A percentile compares a stretch with the other conserved stretches of the same genome.
phyloP scores from a whole-genome alignment of 2,888 invertebrate species.

The Poecilus cupreus region DNA sequence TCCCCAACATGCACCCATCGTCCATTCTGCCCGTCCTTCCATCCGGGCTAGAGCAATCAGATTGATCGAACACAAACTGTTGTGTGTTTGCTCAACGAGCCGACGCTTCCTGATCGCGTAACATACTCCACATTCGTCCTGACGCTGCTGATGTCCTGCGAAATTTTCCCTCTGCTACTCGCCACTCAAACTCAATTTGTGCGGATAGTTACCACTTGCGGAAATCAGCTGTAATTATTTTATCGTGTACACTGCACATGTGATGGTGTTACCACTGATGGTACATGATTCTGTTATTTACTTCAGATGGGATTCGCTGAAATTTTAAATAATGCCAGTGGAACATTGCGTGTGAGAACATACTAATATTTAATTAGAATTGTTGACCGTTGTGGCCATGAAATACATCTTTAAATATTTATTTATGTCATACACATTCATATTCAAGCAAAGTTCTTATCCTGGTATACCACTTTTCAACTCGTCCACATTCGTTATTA shows the following conservation, averaged over 20 bases:
- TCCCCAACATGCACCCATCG: neutral
- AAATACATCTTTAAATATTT: no score
- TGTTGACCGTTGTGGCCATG: no score
- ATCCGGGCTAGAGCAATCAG: constrained; percentile 3
- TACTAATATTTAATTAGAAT: no score
- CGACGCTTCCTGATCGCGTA: neutral
- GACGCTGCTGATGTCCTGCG: neutral
- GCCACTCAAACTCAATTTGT: constrained; percentile 18
- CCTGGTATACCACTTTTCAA: no score
- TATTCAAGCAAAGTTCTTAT: no score
- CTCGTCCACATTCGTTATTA: no score
- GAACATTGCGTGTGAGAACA: neutral
- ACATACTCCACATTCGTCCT: no score
- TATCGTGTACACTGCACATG: neutral
- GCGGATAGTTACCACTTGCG: constrained; percentile 11
- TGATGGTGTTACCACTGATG: neutral
- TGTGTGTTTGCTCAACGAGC: constrained; percentile 36
- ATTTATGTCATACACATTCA: no score
- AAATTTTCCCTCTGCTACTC: neutral
- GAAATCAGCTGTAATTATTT: neutral
- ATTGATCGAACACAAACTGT: constrained; percentile 29
- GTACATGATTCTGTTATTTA: neutral
- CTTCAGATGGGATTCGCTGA: neutral
- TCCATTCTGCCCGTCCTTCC: neutral
- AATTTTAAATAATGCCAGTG: neutral